Evolutionary conservation across 1,140 invertebrate genomes (phyloP).

Genomic region (Diprion similis): DNA sequence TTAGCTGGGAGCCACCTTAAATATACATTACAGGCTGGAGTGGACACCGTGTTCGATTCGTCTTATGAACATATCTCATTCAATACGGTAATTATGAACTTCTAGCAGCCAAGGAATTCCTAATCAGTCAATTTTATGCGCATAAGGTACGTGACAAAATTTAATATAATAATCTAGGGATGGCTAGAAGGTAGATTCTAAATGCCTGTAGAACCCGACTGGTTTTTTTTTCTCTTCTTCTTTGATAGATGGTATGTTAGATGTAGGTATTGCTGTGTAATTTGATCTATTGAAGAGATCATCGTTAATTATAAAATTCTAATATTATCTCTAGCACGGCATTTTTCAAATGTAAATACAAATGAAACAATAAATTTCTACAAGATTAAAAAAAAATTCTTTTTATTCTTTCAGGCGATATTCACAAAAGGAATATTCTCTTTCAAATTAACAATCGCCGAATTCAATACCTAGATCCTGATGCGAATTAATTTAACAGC

Average conservation of each 20-base stretch:
- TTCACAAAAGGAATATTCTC: too few relatives aligned
- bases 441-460: background rate
- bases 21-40: too few relatives aligned
- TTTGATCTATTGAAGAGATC: background rate
- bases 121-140: conserved; percentile 7
- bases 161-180: conserved; percentile 1
- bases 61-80: too few relatives aligned
- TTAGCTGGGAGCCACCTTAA: too few relatives aligned
- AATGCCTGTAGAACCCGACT: background rate
- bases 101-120: background rate
- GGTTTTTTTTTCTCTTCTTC: too few relatives aligned
- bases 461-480: conserved; percentile 8
- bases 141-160: background rate
- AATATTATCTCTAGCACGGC: background rate
- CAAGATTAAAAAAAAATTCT: too few relatives aligned
- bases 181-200: background rate
- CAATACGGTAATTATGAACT: background rate
- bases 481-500: conserved; percentile 13
- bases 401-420: too few relatives aligned
- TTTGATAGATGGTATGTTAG: background rate
- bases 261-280: background rate
- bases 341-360: background rate
- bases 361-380: too few relatives aligned
- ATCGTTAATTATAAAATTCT: background rate
- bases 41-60: too few relatives aligned